Conservation (phyloP, 1,140 invertebrate species). For the Calosoma granatense region DNA sequence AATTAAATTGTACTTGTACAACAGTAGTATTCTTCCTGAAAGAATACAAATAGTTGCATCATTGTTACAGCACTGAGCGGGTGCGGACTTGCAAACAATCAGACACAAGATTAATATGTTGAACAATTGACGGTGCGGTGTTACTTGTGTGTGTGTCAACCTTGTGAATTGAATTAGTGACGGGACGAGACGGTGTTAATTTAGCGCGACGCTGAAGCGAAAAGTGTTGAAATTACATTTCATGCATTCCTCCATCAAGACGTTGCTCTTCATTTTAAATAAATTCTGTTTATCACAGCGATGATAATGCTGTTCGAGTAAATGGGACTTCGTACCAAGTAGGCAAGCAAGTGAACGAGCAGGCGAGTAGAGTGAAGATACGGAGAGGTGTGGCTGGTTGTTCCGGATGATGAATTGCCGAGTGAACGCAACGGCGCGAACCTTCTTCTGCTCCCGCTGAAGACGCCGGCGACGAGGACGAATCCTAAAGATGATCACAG, state of each 20-base stretch:
- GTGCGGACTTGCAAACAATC: too few relatives aligned
- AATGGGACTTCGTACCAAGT: not conserved
- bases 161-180: not conserved
- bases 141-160: not conserved
- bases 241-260: not conserved
- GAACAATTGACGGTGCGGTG: not conserved
- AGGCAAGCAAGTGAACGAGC: too few relatives aligned
- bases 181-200: not conserved
- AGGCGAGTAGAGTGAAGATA: too few relatives aligned
- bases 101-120: conserved; percentile 2
- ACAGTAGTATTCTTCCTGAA: too few relatives aligned
- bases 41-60: too few relatives aligned
- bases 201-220: not conserved
- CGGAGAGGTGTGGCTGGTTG: not conserved
- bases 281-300: conserved; percentile 7
- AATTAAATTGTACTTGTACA: too few relatives aligned
- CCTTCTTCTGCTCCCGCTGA: too few relatives aligned
- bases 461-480: too few relatives aligned
- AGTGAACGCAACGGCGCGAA: too few relatives aligned
- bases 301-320: conserved; percentile 5
- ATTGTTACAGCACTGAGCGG: too few relatives aligned
- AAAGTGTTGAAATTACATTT: conserved; percentile 3
- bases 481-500: too few relatives aligned
- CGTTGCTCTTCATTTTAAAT: not conserved
- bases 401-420: conserved; percentile 1